Evolutionary conservation across 1,140 invertebrate species (phyloP).

Genomic region (Lepeophtheirus salmonis): DNA sequence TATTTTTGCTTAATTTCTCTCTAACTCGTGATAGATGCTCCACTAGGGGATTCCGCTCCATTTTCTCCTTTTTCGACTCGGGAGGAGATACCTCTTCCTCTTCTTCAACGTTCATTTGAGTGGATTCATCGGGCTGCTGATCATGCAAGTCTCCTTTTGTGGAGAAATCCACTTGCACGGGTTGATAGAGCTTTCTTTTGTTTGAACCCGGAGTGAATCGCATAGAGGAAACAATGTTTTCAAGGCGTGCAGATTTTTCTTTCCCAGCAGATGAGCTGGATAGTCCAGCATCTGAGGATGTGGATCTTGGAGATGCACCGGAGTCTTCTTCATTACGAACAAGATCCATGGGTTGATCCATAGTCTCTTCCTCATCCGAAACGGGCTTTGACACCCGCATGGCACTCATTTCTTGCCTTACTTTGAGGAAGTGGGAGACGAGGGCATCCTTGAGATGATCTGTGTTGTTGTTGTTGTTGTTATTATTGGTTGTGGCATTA

Average conservation of each 20-base stretch:
- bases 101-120: constrained; percentile 32
- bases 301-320: constrained; percentile 13
- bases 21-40: constrained; percentile 67
- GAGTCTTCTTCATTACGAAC: not conserved
- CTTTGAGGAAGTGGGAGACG: constrained; percentile 21
- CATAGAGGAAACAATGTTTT: constrained; percentile 84
- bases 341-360: constrained; percentile 27
- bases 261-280: constrained; percentile 30
- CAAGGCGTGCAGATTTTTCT: constrained; percentile 71
- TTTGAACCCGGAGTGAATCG: constrained; percentile 67
- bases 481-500: constrained; percentile 21
- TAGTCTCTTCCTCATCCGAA: constrained; percentile 42
- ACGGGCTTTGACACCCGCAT: constrained; percentile 23
- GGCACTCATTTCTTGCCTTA: constrained; percentile 19
- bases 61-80: constrained; percentile 20
- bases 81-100: constrained; percentile 20
- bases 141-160: constrained; percentile 26
- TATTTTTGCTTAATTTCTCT: constrained; percentile 43
- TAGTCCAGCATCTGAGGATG: constrained; percentile 18
- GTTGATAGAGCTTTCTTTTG: constrained; percentile 89
- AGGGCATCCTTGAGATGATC: constrained; percentile 23
- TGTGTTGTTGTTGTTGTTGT: constrained; percentile 40
- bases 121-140: too few relatives aligned
- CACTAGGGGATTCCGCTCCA: constrained; percentile 50
- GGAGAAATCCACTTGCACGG: constrained; percentile 59